Conservation (phyloP, 2,888 invertebrate species). For the Syrista parreyssii region DNA sequence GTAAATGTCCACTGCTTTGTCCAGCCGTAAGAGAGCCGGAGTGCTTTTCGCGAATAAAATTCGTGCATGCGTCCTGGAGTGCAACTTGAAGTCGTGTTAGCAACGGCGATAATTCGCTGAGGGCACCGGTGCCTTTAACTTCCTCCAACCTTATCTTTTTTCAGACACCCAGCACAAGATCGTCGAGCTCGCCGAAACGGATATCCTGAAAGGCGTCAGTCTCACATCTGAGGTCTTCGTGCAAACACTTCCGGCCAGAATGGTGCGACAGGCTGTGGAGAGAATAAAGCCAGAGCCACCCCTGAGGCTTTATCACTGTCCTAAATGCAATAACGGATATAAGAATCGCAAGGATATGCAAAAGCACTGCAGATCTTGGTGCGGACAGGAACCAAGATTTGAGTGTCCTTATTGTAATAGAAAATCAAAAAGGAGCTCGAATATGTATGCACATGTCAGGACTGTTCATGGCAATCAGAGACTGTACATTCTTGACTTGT, state of each 20-base stretch:
- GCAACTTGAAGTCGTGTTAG: not conserved
- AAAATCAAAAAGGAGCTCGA: slow-evolving; percentile 16
- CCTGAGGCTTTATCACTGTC: slow-evolving; percentile 26
- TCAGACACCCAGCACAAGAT: not conserved
- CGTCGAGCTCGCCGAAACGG: not conserved
- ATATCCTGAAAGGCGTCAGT: not conserved
- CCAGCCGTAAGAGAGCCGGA: not conserved
- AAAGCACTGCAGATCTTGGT: slow-evolving; percentile 30
- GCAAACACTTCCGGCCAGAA: not conserved
- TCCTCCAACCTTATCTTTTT: not conserved
- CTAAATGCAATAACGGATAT: slow-evolving; percentile 51
- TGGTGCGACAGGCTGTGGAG: not conserved
- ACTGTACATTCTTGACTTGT: slow-evolving; percentile 2
- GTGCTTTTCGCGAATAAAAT: not conserved
- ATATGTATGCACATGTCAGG: slow-evolving; percentile 24
- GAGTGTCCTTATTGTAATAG: slow-evolving; percentile 35
- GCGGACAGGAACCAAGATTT: slow-evolving; percentile 43
- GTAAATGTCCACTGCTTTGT: not conserved
- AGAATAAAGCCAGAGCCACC: not conserved
- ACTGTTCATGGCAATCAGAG: slow-evolving; percentile 14
- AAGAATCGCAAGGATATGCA: slow-evolving; percentile 44
- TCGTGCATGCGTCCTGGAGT: not conserved
- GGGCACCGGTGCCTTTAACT: not conserved
- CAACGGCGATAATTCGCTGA: not conserved
- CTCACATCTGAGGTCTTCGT: not conserved